A percentile compares a stretch with the other conserved stretches of the same genome.
These are phyloP conservation scores for Leptopilina boulardi DNA, from an alignment of 1,140 invertebrate species.

Conservation along the genomic window DNA sequence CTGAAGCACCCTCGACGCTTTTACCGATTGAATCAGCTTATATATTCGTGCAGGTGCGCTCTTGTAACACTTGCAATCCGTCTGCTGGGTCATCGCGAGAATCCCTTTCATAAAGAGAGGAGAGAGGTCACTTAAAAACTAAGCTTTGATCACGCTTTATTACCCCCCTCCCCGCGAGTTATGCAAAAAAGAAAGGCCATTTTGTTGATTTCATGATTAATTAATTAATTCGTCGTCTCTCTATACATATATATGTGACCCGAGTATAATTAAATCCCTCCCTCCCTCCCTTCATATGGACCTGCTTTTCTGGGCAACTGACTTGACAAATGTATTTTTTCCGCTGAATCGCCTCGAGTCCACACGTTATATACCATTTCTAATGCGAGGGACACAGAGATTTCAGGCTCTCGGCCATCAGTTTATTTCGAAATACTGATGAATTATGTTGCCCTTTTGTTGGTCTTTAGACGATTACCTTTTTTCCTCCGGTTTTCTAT, in stretches of 20 bases:
- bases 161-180: neutral
- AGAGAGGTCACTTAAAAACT: slow-evolving; percentile 41
- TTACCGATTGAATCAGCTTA: slow-evolving; percentile 15
- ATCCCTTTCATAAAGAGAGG: too few relatives aligned
- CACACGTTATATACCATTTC: slow-evolving; percentile 28
- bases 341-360: slow-evolving; percentile 68
- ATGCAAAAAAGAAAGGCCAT: slow-evolving; percentile 51
- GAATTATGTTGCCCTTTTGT: neutral
- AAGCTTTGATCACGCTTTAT: slow-evolving; percentile 41
- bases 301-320: slow-evolving; percentile 49
- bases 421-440: neutral
- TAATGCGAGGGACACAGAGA: neutral
- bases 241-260: slow-evolving; percentile 50
- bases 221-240: slow-evolving; percentile 65
- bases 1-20: slow-evolving; percentile 21
- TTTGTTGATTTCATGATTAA: slow-evolving; percentile 68
- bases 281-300: slow-evolving; percentile 64
- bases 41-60: neutral
- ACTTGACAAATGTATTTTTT: slow-evolving; percentile 73
- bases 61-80: slow-evolving; percentile 28
- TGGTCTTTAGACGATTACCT: neutral
- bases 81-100: slow-evolving; percentile 27
- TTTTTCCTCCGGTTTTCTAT: neutral
- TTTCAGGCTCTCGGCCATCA: neutral
- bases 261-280: slow-evolving; percentile 73